A percentile compares a stretch with the other conserved stretches of the same genome.
phyloP scores from a whole-genome alignment of 2,888 invertebrate genomes.

The Matsumyia berberina region DNA sequence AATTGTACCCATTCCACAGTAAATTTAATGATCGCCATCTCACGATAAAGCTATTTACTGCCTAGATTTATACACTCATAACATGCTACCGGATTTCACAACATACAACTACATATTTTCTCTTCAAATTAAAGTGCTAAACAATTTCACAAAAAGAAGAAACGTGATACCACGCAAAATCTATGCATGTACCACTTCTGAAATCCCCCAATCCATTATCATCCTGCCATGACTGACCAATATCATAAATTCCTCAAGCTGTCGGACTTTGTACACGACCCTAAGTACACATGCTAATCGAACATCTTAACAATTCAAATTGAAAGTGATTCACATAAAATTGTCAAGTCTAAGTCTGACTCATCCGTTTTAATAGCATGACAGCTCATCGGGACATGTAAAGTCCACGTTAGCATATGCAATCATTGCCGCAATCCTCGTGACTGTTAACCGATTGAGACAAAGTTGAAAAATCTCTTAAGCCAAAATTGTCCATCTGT shows the following conservation, averaged over 20 bases:
- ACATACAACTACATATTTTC: neutral
- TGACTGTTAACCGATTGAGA: neutral
- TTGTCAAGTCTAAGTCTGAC: constrained; percentile 10
- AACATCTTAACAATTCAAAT: neutral
- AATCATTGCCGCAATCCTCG: neutral
- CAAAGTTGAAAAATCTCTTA: neutral
- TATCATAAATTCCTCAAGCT: constrained; percentile 19
- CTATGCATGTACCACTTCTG: neutral
- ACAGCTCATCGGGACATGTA: constrained; percentile 20
- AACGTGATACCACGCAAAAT: neutral
- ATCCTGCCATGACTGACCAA: constrained; percentile 3
- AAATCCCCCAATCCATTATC: neutral
- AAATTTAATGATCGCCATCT: neutral
- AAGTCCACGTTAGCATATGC: constrained; percentile 8
- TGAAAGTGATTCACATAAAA: constrained; percentile 20
- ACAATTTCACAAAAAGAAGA: neutral
- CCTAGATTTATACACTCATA: neutral
- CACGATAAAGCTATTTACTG: neutral
- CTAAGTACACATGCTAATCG: constrained; percentile 4
- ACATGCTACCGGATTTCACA: neutral
- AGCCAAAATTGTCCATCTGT: neutral
- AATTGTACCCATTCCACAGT: no score
- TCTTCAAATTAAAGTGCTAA: neutral
- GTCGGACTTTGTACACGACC: constrained; percentile 13
- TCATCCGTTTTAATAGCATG: constrained; percentile 11